These are phyloP conservation scores for Troilus luridus DNA, from an alignment of 2,888 invertebrate genomes.

Conservation along the genomic window DNA sequence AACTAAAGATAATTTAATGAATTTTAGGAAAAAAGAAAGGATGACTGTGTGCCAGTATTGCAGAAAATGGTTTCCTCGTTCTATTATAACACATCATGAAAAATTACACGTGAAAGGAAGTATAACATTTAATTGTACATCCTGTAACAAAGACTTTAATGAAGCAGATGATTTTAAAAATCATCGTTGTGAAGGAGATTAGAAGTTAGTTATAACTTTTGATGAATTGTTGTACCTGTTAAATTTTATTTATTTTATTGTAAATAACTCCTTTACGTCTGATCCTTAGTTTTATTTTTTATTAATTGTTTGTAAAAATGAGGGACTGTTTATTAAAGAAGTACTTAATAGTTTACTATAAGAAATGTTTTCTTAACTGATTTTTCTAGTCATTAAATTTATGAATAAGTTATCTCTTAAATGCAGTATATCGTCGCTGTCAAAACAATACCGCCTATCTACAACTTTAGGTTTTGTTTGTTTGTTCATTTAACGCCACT, in stretches of 20 bases:
- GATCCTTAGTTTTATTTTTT: not conserved
- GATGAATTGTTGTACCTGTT: not conserved
- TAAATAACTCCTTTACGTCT: not conserved
- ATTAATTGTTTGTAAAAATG: not conserved
- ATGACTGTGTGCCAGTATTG: constrained; percentile 50
- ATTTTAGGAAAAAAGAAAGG: constrained; percentile 51
- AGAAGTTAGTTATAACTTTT: not conserved
- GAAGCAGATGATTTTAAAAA: constrained; percentile 17
- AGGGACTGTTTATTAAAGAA: not conserved
- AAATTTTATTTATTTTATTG: constrained; percentile 19
- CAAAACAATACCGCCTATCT: no score
- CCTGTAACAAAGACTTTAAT: constrained; percentile 32
- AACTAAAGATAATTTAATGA: not conserved
- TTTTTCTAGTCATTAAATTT: constrained; percentile 6
- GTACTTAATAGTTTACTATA: not conserved
- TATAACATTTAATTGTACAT: constrained; percentile 33
- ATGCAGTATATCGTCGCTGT: no score
- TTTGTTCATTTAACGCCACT: no score
- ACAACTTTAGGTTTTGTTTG: no score
- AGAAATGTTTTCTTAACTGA: not conserved
- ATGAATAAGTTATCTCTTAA: not conserved
- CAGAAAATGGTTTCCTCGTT: constrained; percentile 44
- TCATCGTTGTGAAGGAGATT: constrained; percentile 45
- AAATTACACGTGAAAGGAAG: constrained; percentile 47
- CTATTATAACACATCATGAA: constrained; percentile 26